Base-by-base conservation (phyloP, 2,113 vertebrate species). In the Pipra filicauda region DNA sequence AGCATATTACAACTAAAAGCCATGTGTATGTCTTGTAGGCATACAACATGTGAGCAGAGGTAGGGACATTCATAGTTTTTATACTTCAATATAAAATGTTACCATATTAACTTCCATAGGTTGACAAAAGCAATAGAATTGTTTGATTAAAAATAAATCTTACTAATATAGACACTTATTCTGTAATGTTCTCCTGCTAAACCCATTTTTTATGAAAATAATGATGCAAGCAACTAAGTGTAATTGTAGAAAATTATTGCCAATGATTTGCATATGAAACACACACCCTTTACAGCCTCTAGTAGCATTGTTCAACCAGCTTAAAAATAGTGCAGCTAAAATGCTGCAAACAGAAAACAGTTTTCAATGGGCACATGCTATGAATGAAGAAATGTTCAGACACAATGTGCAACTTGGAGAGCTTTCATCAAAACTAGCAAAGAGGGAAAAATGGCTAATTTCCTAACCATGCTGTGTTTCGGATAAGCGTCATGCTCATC, bases 221-320 rank as follows among this genome's bases (percentile, higher is more conserved):
- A 97, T 59, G 96, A 92, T 96, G 82, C 62, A 83, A 97, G 93
- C 92, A 95, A 96, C 95, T 94, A 91, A 88, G 77, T 72, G 90
- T 95, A 98, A 97, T 95, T 97, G 94, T 92, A 92, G 91, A 96
- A 97, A 97, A 98, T 97, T 88, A 97, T 91, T 92, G 97, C 88
- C 23, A 39, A 77, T 35, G 79, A 98, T 98, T 97, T 98, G 96
- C 97, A 97, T 97, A 95, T 96, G 98, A 98, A 98, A 97, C 57
- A 89, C 84, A 98, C 96, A 98, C 96, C 96, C 98, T 97, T 95
- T 89, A 92, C 95, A 93, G 97, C 92, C 88, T 97, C 91, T 92
- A 44, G 90, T 96, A 96, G 96, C 97, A 97, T 97, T 97, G 97
- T 97, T 97, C 97, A 91, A 94, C 55, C 18, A 49, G 95, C 86